Evolutionary conservation across 2,113 vertebrate species (phyloP).

Genomic region (Seriola rivoliana): DNA sequence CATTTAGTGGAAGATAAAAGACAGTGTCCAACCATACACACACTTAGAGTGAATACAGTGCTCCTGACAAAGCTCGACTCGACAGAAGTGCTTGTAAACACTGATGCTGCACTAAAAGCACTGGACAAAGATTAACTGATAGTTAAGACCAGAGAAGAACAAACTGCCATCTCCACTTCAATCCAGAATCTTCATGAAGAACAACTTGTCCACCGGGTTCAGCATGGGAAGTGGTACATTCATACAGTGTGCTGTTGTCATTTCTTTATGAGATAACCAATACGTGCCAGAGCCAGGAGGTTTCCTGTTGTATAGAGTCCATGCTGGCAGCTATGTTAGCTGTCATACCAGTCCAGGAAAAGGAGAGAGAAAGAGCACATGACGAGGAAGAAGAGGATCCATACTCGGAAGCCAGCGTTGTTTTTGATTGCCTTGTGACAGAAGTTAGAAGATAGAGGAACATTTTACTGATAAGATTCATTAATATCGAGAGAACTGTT

Average conservation of each 20-base stretch:
- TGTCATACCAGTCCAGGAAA: conserved; percentile 98
- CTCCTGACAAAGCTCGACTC: conserved; percentile 10
- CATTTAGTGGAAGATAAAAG: conserved; percentile 26
- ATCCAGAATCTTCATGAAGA: conserved; percentile 22
- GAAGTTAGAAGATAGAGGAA: neutral
- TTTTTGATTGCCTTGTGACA: conserved; percentile 95
- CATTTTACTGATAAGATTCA: neutral
- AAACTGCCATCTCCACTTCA: neutral
- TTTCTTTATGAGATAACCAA: conserved; percentile 5
- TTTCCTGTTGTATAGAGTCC: conserved; percentile 29
- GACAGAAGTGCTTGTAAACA: conserved; percentile 21
- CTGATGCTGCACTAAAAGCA: conserved; percentile 11
- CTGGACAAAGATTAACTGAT: conserved; percentile 9
- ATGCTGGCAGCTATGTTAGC: conserved; percentile 77
- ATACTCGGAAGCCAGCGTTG: conserved; percentile 98
- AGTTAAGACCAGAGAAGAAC: conserved; percentile 9
- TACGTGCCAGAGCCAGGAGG: conserved; percentile 11
- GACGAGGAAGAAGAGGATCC: conserved; percentile 99
- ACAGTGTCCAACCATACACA: conserved; percentile 1
- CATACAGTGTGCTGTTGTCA: conserved; percentile 31
- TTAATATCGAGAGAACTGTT: neutral
- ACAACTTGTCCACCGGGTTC: conserved; percentile 10
- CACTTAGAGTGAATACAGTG: conserved; percentile 9
- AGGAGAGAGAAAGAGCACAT: conserved; percentile 99
- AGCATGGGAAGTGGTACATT: conserved; percentile 1